phyloP scores from a whole-genome alignment of 1,140 invertebrate genomes.

The Akabosia matsudoensis region DNA sequence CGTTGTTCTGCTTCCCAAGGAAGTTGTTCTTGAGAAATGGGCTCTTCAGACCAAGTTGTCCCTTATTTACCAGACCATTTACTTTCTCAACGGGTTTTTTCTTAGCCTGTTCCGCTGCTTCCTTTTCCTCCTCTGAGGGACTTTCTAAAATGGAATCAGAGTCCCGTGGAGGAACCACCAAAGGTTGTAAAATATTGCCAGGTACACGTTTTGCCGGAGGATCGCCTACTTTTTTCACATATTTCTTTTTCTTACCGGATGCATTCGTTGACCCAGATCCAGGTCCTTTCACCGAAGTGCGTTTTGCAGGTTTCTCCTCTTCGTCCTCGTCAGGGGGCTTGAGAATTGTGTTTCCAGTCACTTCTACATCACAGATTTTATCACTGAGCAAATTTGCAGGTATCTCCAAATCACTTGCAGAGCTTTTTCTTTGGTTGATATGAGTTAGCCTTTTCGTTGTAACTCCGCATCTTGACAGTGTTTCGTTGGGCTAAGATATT shows the following conservation, averaged over 20 bases:
- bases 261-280: background rate
- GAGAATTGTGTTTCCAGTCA: background rate
- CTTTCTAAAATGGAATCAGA: slow-evolving; percentile 3
- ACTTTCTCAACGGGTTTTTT: background rate
- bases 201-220: background rate
- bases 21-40: background rate
- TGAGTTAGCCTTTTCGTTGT: background rate
- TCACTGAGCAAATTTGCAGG: slow-evolving; percentile 6
- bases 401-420: slow-evolving; percentile 3
- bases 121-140: background rate
- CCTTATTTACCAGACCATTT: background rate
- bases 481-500: slow-evolving; percentile 20
- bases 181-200: background rate
- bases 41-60: background rate
- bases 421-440: slow-evolving; percentile 17
- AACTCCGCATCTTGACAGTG: background rate
- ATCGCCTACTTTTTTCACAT: slow-evolving; percentile 3
- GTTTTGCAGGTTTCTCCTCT: background rate
- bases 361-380: slow-evolving; percentile 8
- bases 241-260: background rate
- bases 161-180: background rate
- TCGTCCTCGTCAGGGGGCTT: background rate
- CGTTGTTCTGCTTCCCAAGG: background rate
- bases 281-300: background rate
- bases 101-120: background rate